A percentile compares a stretch with the other conserved stretches of the same genome.
These are phyloP conservation scores for Pachypeltis micranthus DNA, from an alignment of 1,140 invertebrate genomes.

Conservation along the genomic window DNA sequence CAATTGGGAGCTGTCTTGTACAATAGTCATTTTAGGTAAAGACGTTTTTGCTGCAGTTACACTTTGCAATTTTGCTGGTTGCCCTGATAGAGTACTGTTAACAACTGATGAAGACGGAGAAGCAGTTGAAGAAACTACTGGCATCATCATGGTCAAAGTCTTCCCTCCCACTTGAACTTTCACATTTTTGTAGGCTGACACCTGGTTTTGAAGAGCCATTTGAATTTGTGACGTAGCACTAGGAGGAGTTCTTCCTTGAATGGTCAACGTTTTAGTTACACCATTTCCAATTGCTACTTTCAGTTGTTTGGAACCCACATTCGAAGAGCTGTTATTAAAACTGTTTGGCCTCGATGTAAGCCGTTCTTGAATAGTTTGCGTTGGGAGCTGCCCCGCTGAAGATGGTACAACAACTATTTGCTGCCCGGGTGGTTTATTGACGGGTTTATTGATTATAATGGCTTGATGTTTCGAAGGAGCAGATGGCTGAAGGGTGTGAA, in stretches of 20 bases:
- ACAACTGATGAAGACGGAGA: too few relatives aligned
- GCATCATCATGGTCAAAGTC: background rate
- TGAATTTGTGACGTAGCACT: background rate
- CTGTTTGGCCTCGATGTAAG: background rate
- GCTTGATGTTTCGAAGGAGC: background rate
- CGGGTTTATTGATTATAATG: background rate
- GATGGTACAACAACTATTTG: background rate
- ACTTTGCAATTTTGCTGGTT: background rate
- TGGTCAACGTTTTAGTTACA: background rate
- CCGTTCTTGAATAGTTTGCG: background rate
- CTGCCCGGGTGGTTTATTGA: background rate
- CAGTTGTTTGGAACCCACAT: background rate
- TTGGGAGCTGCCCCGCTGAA: background rate
- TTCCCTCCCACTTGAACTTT: background rate
- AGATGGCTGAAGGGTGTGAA: background rate
- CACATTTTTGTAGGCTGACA: background rate
- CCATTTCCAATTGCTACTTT: background rate
- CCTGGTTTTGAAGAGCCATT: background rate
- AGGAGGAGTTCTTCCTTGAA: background rate
- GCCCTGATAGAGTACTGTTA: too few relatives aligned
- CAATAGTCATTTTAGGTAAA: background rate
- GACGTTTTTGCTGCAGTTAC: background rate
- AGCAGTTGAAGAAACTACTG: background rate
- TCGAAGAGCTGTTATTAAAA: background rate
- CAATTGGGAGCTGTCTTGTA: too few relatives aligned